Conservation (phyloP, 2,888 invertebrate species). For the Andrena camellia region DNA sequence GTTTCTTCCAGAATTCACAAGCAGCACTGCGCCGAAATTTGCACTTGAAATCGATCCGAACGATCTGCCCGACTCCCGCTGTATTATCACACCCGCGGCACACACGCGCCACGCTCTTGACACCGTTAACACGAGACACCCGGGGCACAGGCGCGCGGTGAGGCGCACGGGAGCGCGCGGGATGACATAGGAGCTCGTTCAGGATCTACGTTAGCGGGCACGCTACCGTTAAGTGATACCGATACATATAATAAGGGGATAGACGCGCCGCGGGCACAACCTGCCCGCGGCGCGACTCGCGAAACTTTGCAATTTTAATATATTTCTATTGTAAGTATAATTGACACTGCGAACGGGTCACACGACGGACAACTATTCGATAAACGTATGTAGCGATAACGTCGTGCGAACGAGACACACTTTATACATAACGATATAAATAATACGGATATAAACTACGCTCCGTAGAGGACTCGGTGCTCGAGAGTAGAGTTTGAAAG, state of each 20-base stretch:
- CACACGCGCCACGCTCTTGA: not conserved
- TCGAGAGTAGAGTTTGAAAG: slow-evolving; percentile 8
- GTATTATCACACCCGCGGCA: not conserved
- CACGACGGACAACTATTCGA: slow-evolving; percentile 63
- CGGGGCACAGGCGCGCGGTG: not conserved
- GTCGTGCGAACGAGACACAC: slow-evolving; percentile 45
- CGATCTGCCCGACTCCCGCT: slow-evolving; percentile 33
- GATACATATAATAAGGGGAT: slow-evolving; percentile 52
- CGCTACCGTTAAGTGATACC: slow-evolving; percentile 63
- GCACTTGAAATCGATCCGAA: not conserved
- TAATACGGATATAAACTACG: slow-evolving; percentile 12
- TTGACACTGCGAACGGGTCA: slow-evolving; percentile 65
- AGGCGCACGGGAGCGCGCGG: not conserved
- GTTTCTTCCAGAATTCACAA: not conserved
- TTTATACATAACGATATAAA: slow-evolving; percentile 50
- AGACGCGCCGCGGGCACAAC: slow-evolving; percentile 23
- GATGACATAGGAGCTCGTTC: slow-evolving; percentile 44
- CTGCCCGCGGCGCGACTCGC: slow-evolving; percentile 28
- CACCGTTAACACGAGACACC: not conserved
- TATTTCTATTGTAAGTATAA: slow-evolving; percentile 81
- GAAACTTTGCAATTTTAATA: slow-evolving; percentile 81
- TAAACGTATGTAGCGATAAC: slow-evolving; percentile 58
- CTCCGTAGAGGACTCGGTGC: slow-evolving; percentile 34
- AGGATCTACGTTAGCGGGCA: slow-evolving; percentile 67
- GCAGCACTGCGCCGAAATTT: not conserved